Evolutionary conservation across 2,888 invertebrate genomes (phyloP).

Genomic region (Meteorus colon): DNA sequence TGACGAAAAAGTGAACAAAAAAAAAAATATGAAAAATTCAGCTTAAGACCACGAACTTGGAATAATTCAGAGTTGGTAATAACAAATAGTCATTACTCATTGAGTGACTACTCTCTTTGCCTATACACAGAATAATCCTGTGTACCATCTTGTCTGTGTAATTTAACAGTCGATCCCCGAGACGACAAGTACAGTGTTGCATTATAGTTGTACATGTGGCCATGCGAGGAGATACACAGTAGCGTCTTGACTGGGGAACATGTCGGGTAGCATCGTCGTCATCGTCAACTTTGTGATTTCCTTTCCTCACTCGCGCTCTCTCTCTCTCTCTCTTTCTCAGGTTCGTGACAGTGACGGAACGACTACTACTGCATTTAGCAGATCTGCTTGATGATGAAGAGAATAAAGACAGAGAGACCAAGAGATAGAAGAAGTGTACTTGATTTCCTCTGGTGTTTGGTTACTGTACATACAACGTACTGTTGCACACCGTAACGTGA

Average conservation of each 20-base stretch:
- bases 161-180: not conserved
- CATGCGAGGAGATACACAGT: not conserved
- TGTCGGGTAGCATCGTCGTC: not conserved
- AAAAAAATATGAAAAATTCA: not conserved
- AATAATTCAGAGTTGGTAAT: not conserved
- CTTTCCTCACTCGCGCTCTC: not conserved
- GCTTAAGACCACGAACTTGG: not conserved
- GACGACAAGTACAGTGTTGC: not conserved
- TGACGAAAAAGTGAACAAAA: too few relatives aligned
- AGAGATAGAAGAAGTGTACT: not conserved
- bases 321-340: not conserved
- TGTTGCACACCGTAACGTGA: conserved; percentile 47
- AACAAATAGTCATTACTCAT: not conserved
- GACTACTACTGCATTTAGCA: conserved; percentile 4
- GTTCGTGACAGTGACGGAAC: conserved; percentile 17
- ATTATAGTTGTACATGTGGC: not conserved
- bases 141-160: not conserved
- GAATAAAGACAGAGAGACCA: not conserved
- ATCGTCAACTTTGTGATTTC: not conserved
- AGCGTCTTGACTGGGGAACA: not conserved
- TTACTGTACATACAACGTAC: conserved; percentile 37
- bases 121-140: not conserved
- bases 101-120: not conserved
- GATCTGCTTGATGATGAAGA: not conserved
- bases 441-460: conserved; percentile 44